Conservation (phyloP, 2,888 invertebrate species). For the Platypus cylindrus region DNA sequence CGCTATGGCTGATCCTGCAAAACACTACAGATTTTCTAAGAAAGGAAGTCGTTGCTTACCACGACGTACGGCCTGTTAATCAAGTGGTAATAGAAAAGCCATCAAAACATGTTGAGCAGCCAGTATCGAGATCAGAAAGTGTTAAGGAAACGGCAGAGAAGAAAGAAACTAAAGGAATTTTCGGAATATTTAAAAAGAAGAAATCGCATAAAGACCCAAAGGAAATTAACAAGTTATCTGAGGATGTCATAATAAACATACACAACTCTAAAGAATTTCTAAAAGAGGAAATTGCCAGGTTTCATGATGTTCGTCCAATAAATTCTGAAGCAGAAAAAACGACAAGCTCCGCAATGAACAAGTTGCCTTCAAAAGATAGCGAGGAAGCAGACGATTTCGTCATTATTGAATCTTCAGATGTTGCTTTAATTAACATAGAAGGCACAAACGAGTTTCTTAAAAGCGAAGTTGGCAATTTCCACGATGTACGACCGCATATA, state of each 20-base stretch:
- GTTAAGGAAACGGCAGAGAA: background rate
- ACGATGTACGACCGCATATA: slow-evolving; percentile 16
- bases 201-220: slow-evolving; percentile 5
- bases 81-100: background rate
- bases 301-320: slow-evolving; percentile 16
- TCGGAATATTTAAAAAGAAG: slow-evolving; percentile 10
- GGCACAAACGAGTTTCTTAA: slow-evolving; percentile 22
- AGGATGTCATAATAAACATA: slow-evolving; percentile 12
- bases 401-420: slow-evolving; percentile 13
- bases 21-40: background rate
- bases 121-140: slow-evolving; percentile 5
- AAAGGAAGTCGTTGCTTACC: background rate
- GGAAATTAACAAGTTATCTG: slow-evolving; percentile 12
- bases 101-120: slow-evolving; percentile 3
- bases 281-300: slow-evolving; percentile 12
- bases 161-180: slow-evolving; percentile 4
- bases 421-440: slow-evolving; percentile 16
- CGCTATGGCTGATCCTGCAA: no score
- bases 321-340: slow-evolving; percentile 12
- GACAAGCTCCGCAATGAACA: slow-evolving; percentile 16
- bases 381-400: slow-evolving; percentile 9
- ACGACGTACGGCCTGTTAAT: background rate
- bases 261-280: slow-evolving; percentile 10
- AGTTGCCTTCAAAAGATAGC: background rate
- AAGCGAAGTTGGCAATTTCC: slow-evolving; percentile 21